Evolutionary conservation across 2,888 invertebrate species (phyloP), one percentile per base, ranked within the genome.

Genomic region (Caenorhabditis imperialis): DNA sequence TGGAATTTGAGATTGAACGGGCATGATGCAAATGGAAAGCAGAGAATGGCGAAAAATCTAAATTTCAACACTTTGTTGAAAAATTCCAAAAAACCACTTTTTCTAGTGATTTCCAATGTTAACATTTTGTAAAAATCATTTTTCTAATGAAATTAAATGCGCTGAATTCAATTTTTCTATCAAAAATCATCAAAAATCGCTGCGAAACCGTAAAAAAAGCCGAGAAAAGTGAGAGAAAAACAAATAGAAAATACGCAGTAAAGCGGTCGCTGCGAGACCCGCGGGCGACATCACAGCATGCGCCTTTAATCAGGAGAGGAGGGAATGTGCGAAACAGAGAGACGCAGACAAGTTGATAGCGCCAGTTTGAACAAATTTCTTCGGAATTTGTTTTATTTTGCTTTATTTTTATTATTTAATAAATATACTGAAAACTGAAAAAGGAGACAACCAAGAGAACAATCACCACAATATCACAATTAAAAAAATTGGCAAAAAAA

Each of bases 391-490:
- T 6, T 14, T 5, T 40, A 40, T 40, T 40, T 14, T 40, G 5
- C 47, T 12, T n/a, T 23, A 23, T 14, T 22, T 47, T 33, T 27
- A 18, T 18, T 14, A 44, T 40, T 50, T 44, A 55, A 40, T 48
- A n/a, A 38, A 20, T 16, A 42, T 42, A 38, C 33, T 37, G 8
- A 23, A 20, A 16, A 51, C 20, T 8, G 16, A 38, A 33, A 47
- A 58, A 51, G 51, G 57, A 63, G 16, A 72, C 62, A 48, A 63
- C 51, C 53, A 48, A 40, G 38, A 25, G 12, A 45, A 44, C 27
- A 70, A 61, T 50, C 55, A 50, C 54, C 48, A 27, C 8, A 48
- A 47, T 61, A 70, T 70, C 61, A 70, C 61, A 65, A 16, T 57
- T 25, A 42, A 38, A 65, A 48, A 30, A 30, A 30, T 7, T 7